phyloP scores from a whole-genome alignment of 2,888 invertebrate species.

The Dryocosmus kuriphilus region DNA sequence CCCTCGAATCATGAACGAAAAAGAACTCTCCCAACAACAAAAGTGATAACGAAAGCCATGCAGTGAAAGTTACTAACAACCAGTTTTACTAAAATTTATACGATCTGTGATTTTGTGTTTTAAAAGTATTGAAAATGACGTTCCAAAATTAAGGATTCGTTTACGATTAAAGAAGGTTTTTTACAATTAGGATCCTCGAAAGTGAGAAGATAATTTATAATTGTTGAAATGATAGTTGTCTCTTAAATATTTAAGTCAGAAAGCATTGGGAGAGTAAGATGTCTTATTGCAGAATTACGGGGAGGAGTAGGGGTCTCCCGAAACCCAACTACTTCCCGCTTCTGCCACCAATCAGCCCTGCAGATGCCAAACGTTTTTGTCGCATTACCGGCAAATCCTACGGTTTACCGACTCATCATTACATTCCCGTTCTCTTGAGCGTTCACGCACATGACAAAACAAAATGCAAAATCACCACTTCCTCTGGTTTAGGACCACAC shows the following conservation, averaged over 20 bases:
- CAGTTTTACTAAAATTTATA: constrained; percentile 17
- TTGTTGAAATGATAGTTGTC: not conserved
- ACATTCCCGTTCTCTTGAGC: constrained; percentile 86
- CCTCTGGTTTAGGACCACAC: constrained; percentile 82
- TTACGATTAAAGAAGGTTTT: not conserved
- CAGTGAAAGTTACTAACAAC: constrained; percentile 1
- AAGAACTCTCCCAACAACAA: not conserved
- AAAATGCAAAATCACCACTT: constrained; percentile 84
- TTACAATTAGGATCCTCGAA: not conserved
- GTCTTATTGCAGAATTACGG: constrained; percentile 90
- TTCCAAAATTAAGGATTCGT: constrained; percentile 21
- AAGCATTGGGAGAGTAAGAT: constrained; percentile 71
- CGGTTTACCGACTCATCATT: constrained; percentile 86
- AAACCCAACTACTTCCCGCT: constrained; percentile 91
- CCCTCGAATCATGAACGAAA: not conserved
- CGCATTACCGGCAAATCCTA: constrained; percentile 89
- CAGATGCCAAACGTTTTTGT: constrained; percentile 89
- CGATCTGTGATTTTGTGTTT: constrained; percentile 35
- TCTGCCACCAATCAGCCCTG: constrained; percentile 88
- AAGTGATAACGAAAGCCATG: not conserved
- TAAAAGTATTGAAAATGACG: constrained; percentile 36
- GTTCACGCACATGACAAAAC: constrained; percentile 76
- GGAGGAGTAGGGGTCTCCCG: constrained; percentile 88
- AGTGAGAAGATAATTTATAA: not conserved
- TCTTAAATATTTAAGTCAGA: not conserved